Conservation (phyloP, 2,888 invertebrate genomes). For the Parnassius apollo region DNA sequence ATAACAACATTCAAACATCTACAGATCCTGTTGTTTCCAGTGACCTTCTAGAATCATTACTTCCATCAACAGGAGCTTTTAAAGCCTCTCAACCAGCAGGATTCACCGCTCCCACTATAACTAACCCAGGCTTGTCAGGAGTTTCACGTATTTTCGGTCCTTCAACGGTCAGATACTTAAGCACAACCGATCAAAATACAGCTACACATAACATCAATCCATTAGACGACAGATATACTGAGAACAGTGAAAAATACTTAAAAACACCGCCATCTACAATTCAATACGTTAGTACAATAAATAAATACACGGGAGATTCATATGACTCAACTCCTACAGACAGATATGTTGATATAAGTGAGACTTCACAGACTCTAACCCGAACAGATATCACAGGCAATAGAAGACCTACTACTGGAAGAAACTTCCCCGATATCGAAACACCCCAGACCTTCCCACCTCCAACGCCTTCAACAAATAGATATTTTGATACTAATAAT, state of each 20-base stretch:
- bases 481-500: slow-evolving; percentile 1
- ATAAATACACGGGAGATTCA: slow-evolving; percentile 14
- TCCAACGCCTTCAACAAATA: slow-evolving; percentile 9
- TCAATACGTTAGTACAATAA: slow-evolving; percentile 16
- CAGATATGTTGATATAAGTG: slow-evolving; percentile 29
- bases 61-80: slow-evolving; percentile 33
- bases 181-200: slow-evolving; percentile 21
- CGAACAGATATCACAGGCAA: slow-evolving; percentile 11
- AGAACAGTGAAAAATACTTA: slow-evolving; percentile 18
- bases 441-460: slow-evolving; percentile 15
- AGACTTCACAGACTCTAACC: slow-evolving; percentile 21
- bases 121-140: slow-evolving; percentile 29
- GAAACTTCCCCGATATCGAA: slow-evolving; percentile 1
- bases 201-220: slow-evolving; percentile 19
- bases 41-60: slow-evolving; percentile 26
- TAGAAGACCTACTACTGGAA: slow-evolving; percentile 19
- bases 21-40: slow-evolving; percentile 35
- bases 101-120: slow-evolving; percentile 30
- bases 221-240: slow-evolving; percentile 23
- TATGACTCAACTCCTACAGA: slow-evolving; percentile 26
- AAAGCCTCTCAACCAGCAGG: slow-evolving; percentile 30
- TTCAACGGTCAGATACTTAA: slow-evolving; percentile 29
- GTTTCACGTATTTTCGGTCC: slow-evolving; percentile 32
- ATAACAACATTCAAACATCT: slow-evolving; percentile 45
- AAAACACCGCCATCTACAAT: slow-evolving; percentile 17